Evolutionary conservation across 2,888 invertebrate species (phyloP).

Genomic region (Cylindroiulus punctatus): DNA sequence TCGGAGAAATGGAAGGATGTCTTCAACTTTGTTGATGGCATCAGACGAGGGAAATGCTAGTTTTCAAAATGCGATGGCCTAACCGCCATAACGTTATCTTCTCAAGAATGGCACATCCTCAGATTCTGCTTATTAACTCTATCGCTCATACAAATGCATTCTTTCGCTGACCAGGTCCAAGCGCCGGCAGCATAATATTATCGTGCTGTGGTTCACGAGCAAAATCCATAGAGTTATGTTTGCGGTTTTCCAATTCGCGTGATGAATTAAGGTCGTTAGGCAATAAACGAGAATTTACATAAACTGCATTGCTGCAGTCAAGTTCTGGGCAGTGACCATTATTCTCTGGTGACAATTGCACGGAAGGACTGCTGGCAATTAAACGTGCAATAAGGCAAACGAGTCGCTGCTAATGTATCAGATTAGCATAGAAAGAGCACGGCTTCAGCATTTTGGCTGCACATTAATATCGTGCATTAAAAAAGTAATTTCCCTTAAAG

Average conservation of each 20-base stretch:
- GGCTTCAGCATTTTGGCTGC: neutral
- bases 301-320: neutral
- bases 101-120: neutral
- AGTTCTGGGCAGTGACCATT: neutral
- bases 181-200: neutral
- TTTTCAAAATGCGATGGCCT: too few species aligned
- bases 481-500: constrained; percentile 1
- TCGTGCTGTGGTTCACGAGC: neutral
- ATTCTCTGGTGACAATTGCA: constrained; percentile 18
- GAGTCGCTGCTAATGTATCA: neutral
- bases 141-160: neutral
- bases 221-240: neutral
- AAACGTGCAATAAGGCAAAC: neutral
- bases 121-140: neutral
- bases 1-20: too few species aligned
- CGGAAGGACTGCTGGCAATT: neutral
- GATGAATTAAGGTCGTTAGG: constrained; percentile 3
- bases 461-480: neutral
- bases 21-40: too few species aligned
- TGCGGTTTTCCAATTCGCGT: constrained; percentile 1
- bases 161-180: neutral
- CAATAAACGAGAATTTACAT: neutral
- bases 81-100: neutral
- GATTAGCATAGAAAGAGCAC: constrained; percentile 18
- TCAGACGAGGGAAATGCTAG: too few species aligned